Conservation (phyloP, 1,140 invertebrate genomes). For the Temnothorax nylanderi region DNA sequence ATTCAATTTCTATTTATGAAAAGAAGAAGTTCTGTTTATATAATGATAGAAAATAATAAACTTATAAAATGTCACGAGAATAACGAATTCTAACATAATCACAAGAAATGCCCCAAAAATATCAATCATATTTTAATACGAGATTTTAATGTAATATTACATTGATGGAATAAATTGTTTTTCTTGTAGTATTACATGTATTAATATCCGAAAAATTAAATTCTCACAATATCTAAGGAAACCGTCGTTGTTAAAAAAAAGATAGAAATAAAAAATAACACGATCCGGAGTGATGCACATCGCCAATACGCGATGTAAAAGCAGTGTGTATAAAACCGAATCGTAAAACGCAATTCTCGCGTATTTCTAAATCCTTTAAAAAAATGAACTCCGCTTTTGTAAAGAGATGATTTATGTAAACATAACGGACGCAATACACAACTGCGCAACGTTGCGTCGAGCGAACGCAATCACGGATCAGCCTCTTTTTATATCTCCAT, state of each 20-base stretch:
- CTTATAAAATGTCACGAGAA: neutral
- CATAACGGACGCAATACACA: constrained; percentile 13
- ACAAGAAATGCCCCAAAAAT: neutral
- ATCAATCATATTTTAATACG: neutral
- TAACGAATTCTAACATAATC: neutral
- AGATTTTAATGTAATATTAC: neutral
- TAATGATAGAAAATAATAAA: neutral
- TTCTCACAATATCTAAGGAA: neutral
- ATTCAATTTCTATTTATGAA: neutral
- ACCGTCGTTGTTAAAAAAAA: neutral
- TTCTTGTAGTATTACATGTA: too few species aligned
- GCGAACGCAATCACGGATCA: neutral
- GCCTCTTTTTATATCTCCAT: constrained; percentile 10
- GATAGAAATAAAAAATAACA: neutral
- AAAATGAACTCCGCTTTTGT: constrained; percentile 20
- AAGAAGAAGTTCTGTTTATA: neutral
- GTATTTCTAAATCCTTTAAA: constrained; percentile 12
- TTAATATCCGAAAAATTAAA: neutral
- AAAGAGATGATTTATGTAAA: constrained; percentile 34
- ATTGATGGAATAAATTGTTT: too few species aligned
- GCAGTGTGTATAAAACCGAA: neutral
- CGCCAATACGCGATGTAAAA: neutral
- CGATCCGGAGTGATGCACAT: neutral
- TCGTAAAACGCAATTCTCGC: constrained; percentile 3
- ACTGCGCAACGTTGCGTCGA: neutral